Conservation (phyloP, 2,113 vertebrate genomes). For the Thalassoma bifasciatum region DNA sequence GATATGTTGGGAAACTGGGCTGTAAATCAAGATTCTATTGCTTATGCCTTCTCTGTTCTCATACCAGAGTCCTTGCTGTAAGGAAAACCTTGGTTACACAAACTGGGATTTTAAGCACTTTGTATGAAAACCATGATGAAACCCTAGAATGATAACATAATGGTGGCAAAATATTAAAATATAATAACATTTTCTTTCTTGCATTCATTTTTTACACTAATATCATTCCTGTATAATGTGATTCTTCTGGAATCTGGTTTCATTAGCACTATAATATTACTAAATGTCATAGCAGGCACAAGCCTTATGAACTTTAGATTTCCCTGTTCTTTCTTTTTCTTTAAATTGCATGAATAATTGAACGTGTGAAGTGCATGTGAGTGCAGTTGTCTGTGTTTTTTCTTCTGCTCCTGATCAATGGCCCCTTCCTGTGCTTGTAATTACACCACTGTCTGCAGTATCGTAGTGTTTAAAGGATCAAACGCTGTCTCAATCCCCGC, state of each 20-base stretch:
- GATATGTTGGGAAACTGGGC: no score
- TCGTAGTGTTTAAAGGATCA: constrained; percentile 78
- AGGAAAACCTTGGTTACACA: no score
- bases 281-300: neutral
- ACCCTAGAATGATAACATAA: no score
- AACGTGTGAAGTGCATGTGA: neutral
- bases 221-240: neutral
- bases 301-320: constrained; percentile 7
- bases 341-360: neutral
- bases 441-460: constrained; percentile 68
- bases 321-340: constrained; percentile 6
- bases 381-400: constrained; percentile 26
- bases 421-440: constrained; percentile 68
- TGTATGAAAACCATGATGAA: no score
- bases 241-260: neutral
- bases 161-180: no score
- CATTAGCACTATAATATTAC: neutral
- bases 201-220: neutral
- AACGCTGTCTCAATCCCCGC: constrained; percentile 61
- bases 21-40: no score
- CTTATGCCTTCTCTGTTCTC: no score
- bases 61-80: neutral
- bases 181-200: no score
- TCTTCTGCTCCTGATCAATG: constrained; percentile 65
- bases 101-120: no score